phyloP scores from a whole-genome alignment of 2,888 invertebrate species.

The Sympetrum striolatum region DNA sequence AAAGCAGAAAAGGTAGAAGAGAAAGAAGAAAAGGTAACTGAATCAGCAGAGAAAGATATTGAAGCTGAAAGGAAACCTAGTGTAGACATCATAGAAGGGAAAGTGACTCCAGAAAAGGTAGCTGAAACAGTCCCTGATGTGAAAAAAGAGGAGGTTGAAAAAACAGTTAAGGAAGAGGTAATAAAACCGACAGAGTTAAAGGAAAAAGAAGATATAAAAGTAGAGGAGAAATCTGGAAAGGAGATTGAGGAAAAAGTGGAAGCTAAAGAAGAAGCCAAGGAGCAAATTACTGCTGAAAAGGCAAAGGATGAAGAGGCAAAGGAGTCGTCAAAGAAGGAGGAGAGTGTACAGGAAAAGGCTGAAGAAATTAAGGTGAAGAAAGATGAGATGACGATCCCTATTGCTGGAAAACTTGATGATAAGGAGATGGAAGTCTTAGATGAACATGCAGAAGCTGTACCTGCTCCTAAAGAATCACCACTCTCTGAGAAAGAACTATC shows the following conservation, averaged over 20 bases:
- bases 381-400: not conserved
- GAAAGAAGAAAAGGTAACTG: not conserved
- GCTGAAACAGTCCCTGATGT: not conserved
- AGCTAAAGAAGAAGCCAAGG: not conserved
- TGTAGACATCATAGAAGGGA: not conserved
- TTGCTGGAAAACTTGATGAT: not conserved
- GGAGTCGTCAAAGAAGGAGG: not conserved
- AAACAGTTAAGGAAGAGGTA: not conserved
- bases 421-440: not conserved
- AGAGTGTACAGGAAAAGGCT: not conserved
- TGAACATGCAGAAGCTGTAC: not conserved
- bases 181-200: not conserved
- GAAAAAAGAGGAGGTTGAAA: not conserved
- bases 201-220: not conserved
- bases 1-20: conserved; percentile 37
- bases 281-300: conserved; percentile 1
- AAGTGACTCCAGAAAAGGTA: not conserved
- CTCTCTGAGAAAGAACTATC: not conserved
- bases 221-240: not conserved
- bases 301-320: not conserved
- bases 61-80: not conserved
- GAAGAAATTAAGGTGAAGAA: not conserved
- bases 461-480: not conserved
- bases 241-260: not conserved
- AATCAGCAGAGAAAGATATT: not conserved